Evolutionary conservation across 1,140 invertebrate genomes (phyloP).

Genomic region (Sitophilus oryzae): DNA sequence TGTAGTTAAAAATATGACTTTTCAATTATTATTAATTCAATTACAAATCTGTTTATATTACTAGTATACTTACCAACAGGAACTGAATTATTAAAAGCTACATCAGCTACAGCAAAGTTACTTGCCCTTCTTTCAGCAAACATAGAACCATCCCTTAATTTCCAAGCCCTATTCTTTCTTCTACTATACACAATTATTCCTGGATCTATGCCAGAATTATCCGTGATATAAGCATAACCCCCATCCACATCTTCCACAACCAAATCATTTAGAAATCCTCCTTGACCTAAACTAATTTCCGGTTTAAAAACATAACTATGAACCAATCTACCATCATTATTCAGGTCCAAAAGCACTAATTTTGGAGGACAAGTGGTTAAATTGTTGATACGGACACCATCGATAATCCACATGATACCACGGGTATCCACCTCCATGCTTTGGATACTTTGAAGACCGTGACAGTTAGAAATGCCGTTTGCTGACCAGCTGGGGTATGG

Average conservation of each 20-base stretch:
- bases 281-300: conserved; percentile 47
- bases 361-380: conserved; percentile 54
- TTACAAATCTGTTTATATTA: neutral
- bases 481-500: conserved; percentile 64
- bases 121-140: conserved; percentile 50
- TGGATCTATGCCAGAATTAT: conserved; percentile 57
- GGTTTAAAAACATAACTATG: conserved; percentile 52
- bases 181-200: conserved; percentile 64
- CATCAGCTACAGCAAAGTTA: conserved; percentile 53
- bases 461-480: conserved; percentile 55
- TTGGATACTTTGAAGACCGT: conserved; percentile 61
- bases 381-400: conserved; percentile 53
- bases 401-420: conserved; percentile 66
- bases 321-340: conserved; percentile 50
- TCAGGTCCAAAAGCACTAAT: conserved; percentile 61
- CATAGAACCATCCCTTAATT: conserved; percentile 60
- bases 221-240: conserved; percentile 60
- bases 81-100: conserved; percentile 48
- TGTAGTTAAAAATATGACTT: neutral
- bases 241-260: conserved; percentile 62
- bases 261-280: conserved; percentile 59
- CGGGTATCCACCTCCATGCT: conserved; percentile 62
- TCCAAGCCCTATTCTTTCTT: conserved; percentile 58
- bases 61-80: conserved; percentile 31
- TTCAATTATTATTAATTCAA: too few relatives aligned